Evolutionary conservation across 2,113 vertebrate species (phyloP).

Genomic region (Struthio camelus): DNA sequence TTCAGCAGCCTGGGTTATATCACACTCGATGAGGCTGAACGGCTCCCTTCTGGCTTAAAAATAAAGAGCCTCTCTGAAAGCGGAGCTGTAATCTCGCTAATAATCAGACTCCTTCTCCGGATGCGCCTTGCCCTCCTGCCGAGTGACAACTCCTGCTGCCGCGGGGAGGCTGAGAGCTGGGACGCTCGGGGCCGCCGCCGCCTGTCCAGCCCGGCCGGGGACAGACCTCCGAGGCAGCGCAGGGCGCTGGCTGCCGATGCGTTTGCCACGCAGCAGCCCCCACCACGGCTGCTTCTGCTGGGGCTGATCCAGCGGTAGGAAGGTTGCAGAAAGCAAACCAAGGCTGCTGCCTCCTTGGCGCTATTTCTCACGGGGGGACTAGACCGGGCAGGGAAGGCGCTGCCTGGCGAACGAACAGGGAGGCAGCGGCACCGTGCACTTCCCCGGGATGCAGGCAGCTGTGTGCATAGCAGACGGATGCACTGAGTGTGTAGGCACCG

Average conservation of each 20-base stretch:
- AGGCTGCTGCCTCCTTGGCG: too few relatives aligned
- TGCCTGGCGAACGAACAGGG: too few relatives aligned
- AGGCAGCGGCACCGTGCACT: too few relatives aligned
- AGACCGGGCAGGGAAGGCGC: too few relatives aligned
- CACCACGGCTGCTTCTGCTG: not conserved
- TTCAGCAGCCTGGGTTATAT: not conserved
- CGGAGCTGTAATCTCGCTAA: fast-evolving
- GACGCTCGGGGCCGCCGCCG: not conserved
- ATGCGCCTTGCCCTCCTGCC: not conserved
- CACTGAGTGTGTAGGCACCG: not conserved
- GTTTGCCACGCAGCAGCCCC: not conserved
- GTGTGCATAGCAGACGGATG: not conserved
- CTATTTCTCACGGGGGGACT: too few relatives aligned
- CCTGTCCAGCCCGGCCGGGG: too few relatives aligned
- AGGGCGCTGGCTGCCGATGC: not conserved
- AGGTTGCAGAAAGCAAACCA: too few relatives aligned
- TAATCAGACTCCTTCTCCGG: not conserved
- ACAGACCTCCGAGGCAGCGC: too few relatives aligned
- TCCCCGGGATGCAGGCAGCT: too few relatives aligned
- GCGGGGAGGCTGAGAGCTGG: not conserved
- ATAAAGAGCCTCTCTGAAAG: not conserved
- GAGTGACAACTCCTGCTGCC: not conserved
- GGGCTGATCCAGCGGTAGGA: not conserved
- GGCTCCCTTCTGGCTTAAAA: conserved; percentile 4
- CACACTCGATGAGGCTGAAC: not conserved